Percentiles rank a stretch among this genome's conserved stretches.
These are phyloP conservation scores for Meteorus cinctellus DNA, from an alignment of 2,888 invertebrate species.

Conservation along the genomic window DNA sequence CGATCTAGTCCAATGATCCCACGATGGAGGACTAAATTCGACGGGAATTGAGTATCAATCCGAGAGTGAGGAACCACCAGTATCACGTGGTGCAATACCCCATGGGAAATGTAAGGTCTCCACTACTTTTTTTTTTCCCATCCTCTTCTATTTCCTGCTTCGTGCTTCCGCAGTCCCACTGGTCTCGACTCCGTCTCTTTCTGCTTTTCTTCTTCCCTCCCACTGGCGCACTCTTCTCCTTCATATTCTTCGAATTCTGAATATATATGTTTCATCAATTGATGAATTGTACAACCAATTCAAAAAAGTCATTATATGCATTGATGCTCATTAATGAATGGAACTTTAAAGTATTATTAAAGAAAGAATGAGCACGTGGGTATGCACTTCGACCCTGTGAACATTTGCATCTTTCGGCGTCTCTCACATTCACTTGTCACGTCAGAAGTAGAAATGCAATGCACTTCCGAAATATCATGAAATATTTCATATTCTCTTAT, in stretches of 20 bases:
- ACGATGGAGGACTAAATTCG: constrained; percentile 68
- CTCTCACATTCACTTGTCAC: constrained; percentile 24
- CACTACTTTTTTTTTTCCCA: constrained; percentile 51
- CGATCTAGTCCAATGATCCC: constrained; percentile 65
- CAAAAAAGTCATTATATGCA: no score
- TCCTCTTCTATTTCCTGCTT: constrained; percentile 34
- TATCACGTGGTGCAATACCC: constrained; percentile 53
- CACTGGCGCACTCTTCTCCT: no score
- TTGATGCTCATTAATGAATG: not conserved
- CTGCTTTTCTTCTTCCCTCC: no score
- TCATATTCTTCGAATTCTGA: no score
- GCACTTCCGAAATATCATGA: constrained; percentile 42
- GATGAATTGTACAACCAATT: no score
- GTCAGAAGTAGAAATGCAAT: constrained; percentile 21
- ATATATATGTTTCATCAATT: not conserved
- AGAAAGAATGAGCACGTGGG: not conserved
- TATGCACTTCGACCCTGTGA: not conserved
- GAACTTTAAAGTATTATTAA: constrained; percentile 11
- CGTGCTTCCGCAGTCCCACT: constrained; percentile 45
- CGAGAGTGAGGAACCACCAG: constrained; percentile 67
- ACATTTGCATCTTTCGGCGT: constrained; percentile 37
- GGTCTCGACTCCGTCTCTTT: constrained; percentile 39
- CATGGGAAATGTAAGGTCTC: constrained; percentile 58
- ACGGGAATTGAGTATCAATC: constrained; percentile 73
- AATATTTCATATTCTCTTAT: constrained; percentile 60